These are phyloP conservation scores for Magallana angulata DNA, from an alignment of 1,140 invertebrate genomes.

Conservation along the genomic window DNA sequence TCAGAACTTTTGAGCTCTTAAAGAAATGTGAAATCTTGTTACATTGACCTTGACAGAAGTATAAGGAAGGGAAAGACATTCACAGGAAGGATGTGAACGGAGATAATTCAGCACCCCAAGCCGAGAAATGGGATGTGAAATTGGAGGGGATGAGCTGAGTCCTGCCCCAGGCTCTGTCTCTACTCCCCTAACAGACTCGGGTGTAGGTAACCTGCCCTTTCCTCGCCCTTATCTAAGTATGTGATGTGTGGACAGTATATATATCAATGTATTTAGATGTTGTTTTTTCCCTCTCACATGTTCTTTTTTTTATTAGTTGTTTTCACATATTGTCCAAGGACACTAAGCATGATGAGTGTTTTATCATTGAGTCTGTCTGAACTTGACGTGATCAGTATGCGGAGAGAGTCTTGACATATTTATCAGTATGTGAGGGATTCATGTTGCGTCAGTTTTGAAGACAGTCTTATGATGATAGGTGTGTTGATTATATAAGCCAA, in stretches of 20 bases:
- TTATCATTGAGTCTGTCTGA: constrained; percentile 36
- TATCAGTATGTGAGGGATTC: constrained; percentile 35
- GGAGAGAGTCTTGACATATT: constrained; percentile 35
- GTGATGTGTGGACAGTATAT: constrained; percentile 17
- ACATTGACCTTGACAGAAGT: not conserved
- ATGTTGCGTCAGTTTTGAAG: constrained; percentile 29
- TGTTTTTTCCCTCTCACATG: constrained; percentile 29
- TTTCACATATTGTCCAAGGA: constrained; percentile 37
- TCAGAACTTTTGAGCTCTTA: not conserved
- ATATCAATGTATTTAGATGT: constrained; percentile 30
- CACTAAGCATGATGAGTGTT: constrained; percentile 37
- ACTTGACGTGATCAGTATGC: constrained; percentile 22
- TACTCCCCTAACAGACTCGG: not conserved
- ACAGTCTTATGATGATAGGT: constrained; percentile 28
- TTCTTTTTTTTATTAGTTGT: constrained; percentile 30
- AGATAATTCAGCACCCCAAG: not conserved
- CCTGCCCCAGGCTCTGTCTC: constrained; percentile 1
- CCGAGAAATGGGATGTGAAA: not conserved
- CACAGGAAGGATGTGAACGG: not conserved
- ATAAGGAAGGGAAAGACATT: not conserved
- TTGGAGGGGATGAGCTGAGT: not conserved
- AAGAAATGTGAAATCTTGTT: not conserved
- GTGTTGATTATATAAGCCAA: constrained; percentile 27
- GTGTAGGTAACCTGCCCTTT: constrained; percentile 12
- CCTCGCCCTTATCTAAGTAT: constrained; percentile 13